Base-by-base conservation (phyloP, 2,113 vertebrate species). In the Conger conger region DNA sequence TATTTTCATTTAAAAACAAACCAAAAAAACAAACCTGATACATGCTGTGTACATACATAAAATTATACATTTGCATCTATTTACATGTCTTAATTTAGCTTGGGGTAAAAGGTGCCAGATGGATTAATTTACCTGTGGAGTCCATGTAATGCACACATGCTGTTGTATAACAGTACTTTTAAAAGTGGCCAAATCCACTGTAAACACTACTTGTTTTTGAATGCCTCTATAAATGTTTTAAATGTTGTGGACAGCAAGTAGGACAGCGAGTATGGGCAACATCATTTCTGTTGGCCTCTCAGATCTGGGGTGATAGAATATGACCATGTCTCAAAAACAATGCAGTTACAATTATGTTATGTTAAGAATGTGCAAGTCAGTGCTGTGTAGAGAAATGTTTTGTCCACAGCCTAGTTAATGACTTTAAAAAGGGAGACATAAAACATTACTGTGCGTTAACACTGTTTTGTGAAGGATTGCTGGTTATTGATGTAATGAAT, bases 401-500 rank as follows among this genome's bases (percentile, higher is more conserved):
- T 87, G 80, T 57, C 85, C 57, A 88, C 81, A 76, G 23, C 86
- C 79, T 63, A 82, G 82, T 84, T 85, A 87, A 88, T 27, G 76
- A 80, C 50, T 87, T 84, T 37, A 40, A n/a, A 85, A 77, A 81
- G 23, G 42, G 81, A 76, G 18, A 37, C 16, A 40, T n/a, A 84
- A 87, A 83, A 60, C 18, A 81, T 36, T 81, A 83, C 81, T 54
- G 77, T 85, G 88, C 85, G 79, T 91, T 90, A 91, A 89, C 87
- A 90, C 87, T 86, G 81, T 87, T 88, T 86, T 92, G 87, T 89
- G 85, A 92, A 85, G 68, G 86, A 0, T 87, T 86, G 79, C 86
- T 86, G 81, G 89, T 85, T 86, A 82, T 85, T 87, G 86, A 86
- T 91, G 88, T 92, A 85, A 92, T 92, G 89, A 90, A 90, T 90